Conservation (phyloP, 2,797 vertebrate genomes). For the Apodemus agrarius region DNA sequence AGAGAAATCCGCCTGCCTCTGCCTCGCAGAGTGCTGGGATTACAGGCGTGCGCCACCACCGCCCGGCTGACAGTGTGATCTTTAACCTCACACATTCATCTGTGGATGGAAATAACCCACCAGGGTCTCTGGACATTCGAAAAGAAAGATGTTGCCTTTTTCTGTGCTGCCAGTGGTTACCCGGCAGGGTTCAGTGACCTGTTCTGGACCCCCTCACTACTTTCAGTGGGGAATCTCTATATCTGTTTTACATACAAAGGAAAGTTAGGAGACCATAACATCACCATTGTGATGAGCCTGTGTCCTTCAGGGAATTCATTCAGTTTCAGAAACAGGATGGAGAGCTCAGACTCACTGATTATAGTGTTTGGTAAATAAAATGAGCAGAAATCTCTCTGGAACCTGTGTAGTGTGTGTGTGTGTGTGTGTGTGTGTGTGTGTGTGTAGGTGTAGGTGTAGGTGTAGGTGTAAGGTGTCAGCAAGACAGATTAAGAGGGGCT, state of each 20-base stretch:
- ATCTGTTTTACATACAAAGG: constrained; percentile 15
- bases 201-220: not conserved
- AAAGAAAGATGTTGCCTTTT: not conserved
- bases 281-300: not conserved
- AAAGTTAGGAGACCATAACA: not conserved
- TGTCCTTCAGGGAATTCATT: not conserved
- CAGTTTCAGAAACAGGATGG: constrained; percentile 14
- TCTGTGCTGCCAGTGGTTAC: not conserved
- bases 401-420: not conserved
- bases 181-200: not conserved
- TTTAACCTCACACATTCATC: not conserved
- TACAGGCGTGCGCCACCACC: too few relatives aligned
- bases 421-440: not conserved
- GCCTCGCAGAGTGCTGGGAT: too few relatives aligned
- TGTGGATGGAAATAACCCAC: not conserved
- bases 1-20: too few relatives aligned
- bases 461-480: too few relatives aligned
- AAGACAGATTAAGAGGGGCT: not conserved
- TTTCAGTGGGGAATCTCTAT: not conserved
- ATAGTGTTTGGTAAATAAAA: not conserved
- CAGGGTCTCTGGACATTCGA: not conserved
- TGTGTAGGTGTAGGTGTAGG: not conserved
- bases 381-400: not conserved
- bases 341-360: not conserved
- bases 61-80: not conserved